Base-by-base conservation (phyloP, 2,888 invertebrate genomes). In the Leptarthrus brevirostris region DNA sequence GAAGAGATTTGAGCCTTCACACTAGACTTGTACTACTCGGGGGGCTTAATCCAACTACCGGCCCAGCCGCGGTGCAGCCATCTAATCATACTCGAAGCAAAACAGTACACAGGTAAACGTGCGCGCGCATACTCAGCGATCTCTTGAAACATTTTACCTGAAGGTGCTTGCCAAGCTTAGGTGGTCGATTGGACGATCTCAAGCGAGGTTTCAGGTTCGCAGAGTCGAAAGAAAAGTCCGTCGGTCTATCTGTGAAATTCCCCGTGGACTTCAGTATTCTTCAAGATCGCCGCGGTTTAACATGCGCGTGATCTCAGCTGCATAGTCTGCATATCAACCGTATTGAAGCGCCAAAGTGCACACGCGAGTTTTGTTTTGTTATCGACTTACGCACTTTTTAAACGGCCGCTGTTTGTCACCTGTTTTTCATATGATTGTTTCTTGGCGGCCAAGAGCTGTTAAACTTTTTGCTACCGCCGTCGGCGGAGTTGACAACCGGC, bases 201-300 rank as follows among this genome's bases (percentile, higher is more conserved):
- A 47, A 36, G 22, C 72, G 64, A 71, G 72, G 58, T 54, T 72
- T 72, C 61, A 52, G 30, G 52, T 69, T 52, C 52, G 64, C 14
- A n/a, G 14, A 4, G 16, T 22, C 44, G 18, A 56, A 18, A 44
- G 53, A 30, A 58, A 72, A 72, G 16, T 12, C 72, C 72, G 72
- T 56, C 72, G 72, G 72, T 72, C 26, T 72, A 44, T 47, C 22
- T 71, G 71, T 40, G 20, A 44, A 47, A 18, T 16, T 36, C 34
- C 44, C 24, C 36, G 30, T n/a, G 49, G 49, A 18, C 34, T 64
- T 76, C 49, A 76, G 76, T 76, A 66, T 76, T 74, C 74, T 73
- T 76, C 66, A 73, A 66, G 74, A 74, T 76, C 76, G 76, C 73
- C 61, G 34, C 74, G 76, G 70, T 73, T 61, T 70, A 76, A 76